A percentile compares a stretch with the other conserved stretches of the same genome.
These are phyloP conservation scores for Macrophya annulata DNA, from an alignment of 2,888 invertebrate genomes.

Conservation along the genomic window DNA sequence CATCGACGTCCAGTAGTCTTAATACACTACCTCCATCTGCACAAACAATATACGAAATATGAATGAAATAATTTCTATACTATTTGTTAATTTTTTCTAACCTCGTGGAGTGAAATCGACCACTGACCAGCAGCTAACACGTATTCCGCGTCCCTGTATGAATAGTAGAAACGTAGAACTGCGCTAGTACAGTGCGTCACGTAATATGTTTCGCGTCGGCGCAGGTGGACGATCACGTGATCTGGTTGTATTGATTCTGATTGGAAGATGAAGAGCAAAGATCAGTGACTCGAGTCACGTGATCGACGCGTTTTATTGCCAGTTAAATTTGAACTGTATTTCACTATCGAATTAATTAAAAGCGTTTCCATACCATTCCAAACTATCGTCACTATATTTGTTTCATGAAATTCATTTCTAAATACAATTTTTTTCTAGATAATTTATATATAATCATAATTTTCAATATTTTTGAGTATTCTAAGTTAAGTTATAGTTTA, in stretches of 20 bases:
- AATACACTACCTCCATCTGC: background rate
- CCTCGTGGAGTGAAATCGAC: background rate
- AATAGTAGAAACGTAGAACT: background rate
- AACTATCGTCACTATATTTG: background rate
- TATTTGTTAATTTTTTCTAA: background rate
- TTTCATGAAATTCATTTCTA: background rate
- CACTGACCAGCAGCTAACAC: background rate
- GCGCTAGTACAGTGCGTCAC: background rate
- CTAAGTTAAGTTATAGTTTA: too few species aligned
- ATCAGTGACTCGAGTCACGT: background rate
- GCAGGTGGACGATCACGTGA: conserved; percentile 35
- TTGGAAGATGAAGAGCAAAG: background rate
- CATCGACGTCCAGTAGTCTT: background rate
- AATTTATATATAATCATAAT: too few species aligned
- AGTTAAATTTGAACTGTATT: background rate
- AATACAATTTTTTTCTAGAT: too few species aligned
- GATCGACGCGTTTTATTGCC: background rate
- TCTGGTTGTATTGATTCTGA: conserved; percentile 29
- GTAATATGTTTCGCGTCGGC: background rate
- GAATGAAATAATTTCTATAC: background rate
- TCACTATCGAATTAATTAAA: background rate
- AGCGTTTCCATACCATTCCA: too few species aligned
- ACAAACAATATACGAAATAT: background rate
- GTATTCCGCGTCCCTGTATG: background rate
- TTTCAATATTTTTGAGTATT: too few species aligned